Evolutionary conservation across 1,140 invertebrate species (phyloP).

Genomic region (Ceratosolen solmsi): DNA sequence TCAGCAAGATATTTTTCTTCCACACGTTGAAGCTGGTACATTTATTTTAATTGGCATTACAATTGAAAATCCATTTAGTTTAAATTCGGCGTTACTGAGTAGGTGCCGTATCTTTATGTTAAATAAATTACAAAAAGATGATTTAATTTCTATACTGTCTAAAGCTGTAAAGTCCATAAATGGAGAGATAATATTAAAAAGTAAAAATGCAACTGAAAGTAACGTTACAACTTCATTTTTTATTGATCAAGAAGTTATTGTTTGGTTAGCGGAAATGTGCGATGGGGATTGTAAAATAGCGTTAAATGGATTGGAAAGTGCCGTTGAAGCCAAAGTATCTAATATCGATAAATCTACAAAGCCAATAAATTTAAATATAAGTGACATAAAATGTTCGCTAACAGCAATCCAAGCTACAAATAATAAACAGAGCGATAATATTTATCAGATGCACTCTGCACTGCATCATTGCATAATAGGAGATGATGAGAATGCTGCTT

Average conservation of each 20-base stretch:
- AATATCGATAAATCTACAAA: slow-evolving; percentile 15
- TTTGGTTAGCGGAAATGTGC: slow-evolving; percentile 81
- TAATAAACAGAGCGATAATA: slow-evolving; percentile 83
- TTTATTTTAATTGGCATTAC: slow-evolving; percentile 86
- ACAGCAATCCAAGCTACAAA: slow-evolving; percentile 80
- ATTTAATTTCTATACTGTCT: slow-evolving; percentile 77
- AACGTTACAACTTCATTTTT: slow-evolving; percentile 54
- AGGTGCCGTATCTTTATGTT: slow-evolving; percentile 82
- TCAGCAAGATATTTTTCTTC: slow-evolving; percentile 84
- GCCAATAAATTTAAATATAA: slow-evolving; percentile 71
- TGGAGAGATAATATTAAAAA: slow-evolving; percentile 54
- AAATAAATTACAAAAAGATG: slow-evolving; percentile 78
- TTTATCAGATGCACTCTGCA: slow-evolving; percentile 78
- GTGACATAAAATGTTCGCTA: slow-evolving; percentile 77
- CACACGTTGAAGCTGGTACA: slow-evolving; percentile 85
- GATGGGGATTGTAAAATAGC: slow-evolving; percentile 87
- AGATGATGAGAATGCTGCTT: slow-evolving; percentile 82
- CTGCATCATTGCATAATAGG: slow-evolving; percentile 87
- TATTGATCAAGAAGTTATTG: slow-evolving; percentile 77
- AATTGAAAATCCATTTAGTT: slow-evolving; percentile 88
- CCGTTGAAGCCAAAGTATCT: slow-evolving; percentile 74
- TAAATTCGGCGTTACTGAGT: slow-evolving; percentile 85
- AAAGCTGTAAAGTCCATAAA: slow-evolving; percentile 73
- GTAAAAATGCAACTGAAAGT: slow-evolving; percentile 51
- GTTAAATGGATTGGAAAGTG: slow-evolving; percentile 81